phyloP scores from a whole-genome alignment of 37 sponge, comb jelly and placozoan genomes.

The Halisarca cf. caerulea region DNA sequence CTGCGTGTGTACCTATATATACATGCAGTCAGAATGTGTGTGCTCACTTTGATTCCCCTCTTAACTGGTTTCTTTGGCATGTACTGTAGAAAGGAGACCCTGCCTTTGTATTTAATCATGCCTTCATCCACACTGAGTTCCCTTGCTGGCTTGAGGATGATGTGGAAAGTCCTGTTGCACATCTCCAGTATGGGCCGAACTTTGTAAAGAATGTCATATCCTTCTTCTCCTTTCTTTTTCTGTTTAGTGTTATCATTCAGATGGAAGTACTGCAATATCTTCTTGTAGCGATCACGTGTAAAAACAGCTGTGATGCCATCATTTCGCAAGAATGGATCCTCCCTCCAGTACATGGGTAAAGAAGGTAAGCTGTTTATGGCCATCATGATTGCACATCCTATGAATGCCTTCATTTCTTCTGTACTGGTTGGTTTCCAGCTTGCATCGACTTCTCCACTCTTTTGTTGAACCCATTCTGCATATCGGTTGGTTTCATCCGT shows the following conservation, averaged over 20 bases:
- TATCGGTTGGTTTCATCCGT: slow-evolving; percentile 2
- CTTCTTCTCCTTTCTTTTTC: neutral
- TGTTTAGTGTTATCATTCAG: neutral
- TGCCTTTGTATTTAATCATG: slow-evolving; percentile 26
- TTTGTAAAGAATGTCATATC: slow-evolving; percentile 27
- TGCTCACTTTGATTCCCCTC: slow-evolving; percentile 6
- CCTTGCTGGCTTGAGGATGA: neutral
- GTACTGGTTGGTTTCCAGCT: neutral
- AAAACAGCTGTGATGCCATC: neutral
- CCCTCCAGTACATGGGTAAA: neutral
- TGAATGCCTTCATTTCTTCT: neutral
- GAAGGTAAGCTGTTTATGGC: neutral
- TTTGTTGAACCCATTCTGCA: neutral
- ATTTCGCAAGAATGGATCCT: neutral
- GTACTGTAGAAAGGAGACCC: neutral
- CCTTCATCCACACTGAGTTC: slow-evolving; percentile 25
- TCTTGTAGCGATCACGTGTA: neutral
- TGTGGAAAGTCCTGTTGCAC: neutral
- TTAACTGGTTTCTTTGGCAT: slow-evolving; percentile 26
- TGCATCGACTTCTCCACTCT: neutral
- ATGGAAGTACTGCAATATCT: neutral
- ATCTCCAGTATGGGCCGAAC: neutral
- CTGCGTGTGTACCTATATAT: too few species aligned
- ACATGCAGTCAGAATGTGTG: too few species aligned
- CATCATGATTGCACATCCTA: slow-evolving; percentile 9